Evolutionary conservation across 2,888 invertebrate species (phyloP).

Genomic region (Temnothorax unifasciatus): DNA sequence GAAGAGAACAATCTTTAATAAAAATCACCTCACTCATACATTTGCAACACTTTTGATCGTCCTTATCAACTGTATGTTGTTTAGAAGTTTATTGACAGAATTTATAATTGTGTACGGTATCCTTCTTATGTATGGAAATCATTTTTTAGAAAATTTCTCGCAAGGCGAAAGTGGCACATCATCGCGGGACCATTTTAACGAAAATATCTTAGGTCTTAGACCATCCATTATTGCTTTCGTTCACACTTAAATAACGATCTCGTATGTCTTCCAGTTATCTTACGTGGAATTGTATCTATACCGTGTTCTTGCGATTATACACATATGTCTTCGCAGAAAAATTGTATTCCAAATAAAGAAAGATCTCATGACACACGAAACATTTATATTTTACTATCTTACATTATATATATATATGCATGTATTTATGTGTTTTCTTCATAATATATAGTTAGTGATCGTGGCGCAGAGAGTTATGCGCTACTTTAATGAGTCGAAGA

Average conservation of each 20-base stretch:
- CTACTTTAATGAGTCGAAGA: no score
- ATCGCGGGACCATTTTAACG: constrained; percentile 73
- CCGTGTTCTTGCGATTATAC: constrained; percentile 70
- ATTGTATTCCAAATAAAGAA: constrained; percentile 78
- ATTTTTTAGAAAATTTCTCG: constrained; percentile 30
- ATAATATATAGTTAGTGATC: no score
- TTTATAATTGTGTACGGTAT: neutral
- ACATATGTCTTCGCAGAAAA: constrained; percentile 70
- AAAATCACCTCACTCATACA: neutral
- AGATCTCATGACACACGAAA: constrained; percentile 68
- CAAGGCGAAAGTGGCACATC: constrained; percentile 56
- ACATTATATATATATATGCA: neutral
- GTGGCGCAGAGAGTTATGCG: no score
- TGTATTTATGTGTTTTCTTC: neutral
- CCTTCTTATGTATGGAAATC: neutral
- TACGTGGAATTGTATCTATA: constrained; percentile 71
- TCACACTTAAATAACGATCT: constrained; percentile 74
- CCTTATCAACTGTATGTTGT: neutral
- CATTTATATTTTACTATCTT: neutral
- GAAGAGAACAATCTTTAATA: neutral
- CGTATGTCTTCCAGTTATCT: constrained; percentile 79
- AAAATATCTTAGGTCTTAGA: constrained; percentile 26
- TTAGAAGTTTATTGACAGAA: constrained; percentile 6
- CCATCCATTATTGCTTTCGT: constrained; percentile 58
- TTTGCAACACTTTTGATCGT: neutral